phyloP scores from a whole-genome alignment of 1,140 invertebrate genomes.

The Plectrocnemia conspersa region DNA sequence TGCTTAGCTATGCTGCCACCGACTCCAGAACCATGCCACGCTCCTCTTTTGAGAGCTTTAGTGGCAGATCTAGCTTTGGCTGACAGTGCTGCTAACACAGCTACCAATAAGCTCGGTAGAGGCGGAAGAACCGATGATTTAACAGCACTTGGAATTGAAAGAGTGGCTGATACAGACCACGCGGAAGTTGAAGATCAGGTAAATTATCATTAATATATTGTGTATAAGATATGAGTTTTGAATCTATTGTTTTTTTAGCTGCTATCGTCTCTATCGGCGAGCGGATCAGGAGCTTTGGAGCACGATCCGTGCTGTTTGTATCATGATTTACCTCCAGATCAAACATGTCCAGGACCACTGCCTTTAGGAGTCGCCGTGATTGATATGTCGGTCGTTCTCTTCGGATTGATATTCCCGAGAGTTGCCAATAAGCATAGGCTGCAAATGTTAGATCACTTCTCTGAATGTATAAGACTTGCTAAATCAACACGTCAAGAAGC shows the following conservation, averaged over 20 bases:
- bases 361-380: constrained; percentile 96
- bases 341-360: constrained; percentile 65
- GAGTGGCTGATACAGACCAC: constrained; percentile 94
- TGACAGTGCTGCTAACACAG: constrained; percentile 92
- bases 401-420: constrained; percentile 89
- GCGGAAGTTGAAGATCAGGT: constrained; percentile 97
- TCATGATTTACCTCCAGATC: constrained; percentile 58
- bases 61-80: constrained; percentile 95
- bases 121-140: constrained; percentile 26
- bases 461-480: constrained; percentile 88
- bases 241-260: constrained; percentile 37
- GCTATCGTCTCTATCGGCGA: constrained; percentile 57
- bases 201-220: constrained; percentile 35
- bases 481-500: constrained; percentile 90
- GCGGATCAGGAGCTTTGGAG: constrained; percentile 91
- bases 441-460: constrained; percentile 96
- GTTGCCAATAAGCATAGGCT: constrained; percentile 91
- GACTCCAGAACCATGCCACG: constrained; percentile 77
- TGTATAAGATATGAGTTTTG: neutral
- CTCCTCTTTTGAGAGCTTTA: constrained; percentile 83
- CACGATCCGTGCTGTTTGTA: constrained; percentile 92
- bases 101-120: constrained; percentile 53
- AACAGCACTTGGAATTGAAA: constrained; percentile 30
- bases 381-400: constrained; percentile 87
- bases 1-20: constrained; percentile 77